These are phyloP conservation scores for Diadromus collaris DNA, from an alignment of 2,888 invertebrate genomes.

Conservation along the genomic window DNA sequence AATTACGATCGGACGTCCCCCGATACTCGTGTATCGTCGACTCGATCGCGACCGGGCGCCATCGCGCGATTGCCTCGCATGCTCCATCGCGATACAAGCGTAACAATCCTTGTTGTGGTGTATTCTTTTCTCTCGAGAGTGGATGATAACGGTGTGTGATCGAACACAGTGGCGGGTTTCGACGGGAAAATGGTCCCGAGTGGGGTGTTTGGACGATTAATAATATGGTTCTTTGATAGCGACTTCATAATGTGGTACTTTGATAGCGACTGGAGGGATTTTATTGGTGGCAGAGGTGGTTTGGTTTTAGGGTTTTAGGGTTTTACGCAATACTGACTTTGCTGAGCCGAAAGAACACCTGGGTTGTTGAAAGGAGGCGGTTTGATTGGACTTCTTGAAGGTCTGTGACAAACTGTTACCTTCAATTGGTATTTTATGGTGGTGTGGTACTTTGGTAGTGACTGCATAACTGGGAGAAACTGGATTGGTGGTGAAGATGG, in stretches of 20 bases:
- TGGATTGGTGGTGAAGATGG: neutral
- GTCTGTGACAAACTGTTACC: too few species aligned
- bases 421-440: too few species aligned
- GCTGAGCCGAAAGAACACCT: neutral
- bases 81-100: neutral
- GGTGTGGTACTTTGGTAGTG: neutral
- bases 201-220: neutral
- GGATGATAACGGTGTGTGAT: constrained; percentile 30
- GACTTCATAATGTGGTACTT: neutral
- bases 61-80: constrained; percentile 22
- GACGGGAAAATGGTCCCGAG: neutral
- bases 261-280: neutral
- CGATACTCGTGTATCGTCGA: constrained; percentile 30
- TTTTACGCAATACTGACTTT: neutral
- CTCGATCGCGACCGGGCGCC: constrained; percentile 42
- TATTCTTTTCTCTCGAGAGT: constrained; percentile 8
- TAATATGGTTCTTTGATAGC: neutral
- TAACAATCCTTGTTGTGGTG: neutral
- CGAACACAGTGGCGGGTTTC: constrained; percentile 48
- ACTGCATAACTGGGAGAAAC: neutral
- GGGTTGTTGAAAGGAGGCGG: too few species aligned
- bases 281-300: neutral
- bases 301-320: neutral
- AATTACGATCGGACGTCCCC: constrained; percentile 63
- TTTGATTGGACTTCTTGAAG: too few species aligned